Evolutionary conservation across 2,888 invertebrate species (phyloP), one percentile per base, ranked within the genome.

Genomic region (Atethmia centrago): DNA sequence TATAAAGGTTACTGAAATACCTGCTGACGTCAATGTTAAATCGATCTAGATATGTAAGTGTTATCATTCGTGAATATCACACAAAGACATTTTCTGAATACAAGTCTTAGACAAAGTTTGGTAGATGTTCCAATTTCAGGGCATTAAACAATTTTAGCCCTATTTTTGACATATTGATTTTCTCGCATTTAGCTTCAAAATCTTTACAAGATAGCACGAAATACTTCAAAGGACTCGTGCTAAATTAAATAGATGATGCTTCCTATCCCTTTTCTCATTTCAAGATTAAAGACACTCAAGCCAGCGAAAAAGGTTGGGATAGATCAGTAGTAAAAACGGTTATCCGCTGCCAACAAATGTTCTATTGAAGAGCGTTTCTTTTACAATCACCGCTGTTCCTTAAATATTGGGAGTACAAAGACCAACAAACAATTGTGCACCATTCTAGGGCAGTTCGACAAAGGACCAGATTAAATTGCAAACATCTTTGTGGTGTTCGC

Each of bases 401-500:
- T 25, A 82, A 80, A 76, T 63, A 4, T 71, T 55, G 21, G 25
- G 40, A 63, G 55, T 45, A 80, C 83, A 86, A 80, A 81, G 80
- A 59, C 58, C 56, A 53, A 31, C 10, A 70, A 9, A 74, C 72
- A 84, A 85, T 83, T 80, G 85, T 80, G 71, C 67, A 78, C 73
- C 70, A 75, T 81, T 73, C 82, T 74, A 68, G 83, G 55, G 77
- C 74, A 82, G 14, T 9, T 55, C 40, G 56, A 79, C 73, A 85
- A 87, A 76, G 56, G 72, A 67, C 25, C 74, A 76, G 82, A 81
- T 87, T 78, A 78, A 68, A 85, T 83, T 81, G 77, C 77, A 80
- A 74, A 72, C 71, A 71, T 64, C 63, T 76, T 71, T 77, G 59
- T 64, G 36, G 14, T 66, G 51, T 45, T 64, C 58, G 49, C 55